Evolutionary conservation across 2,888 invertebrate species (phyloP).

Genomic region (Cephonodes hylas): DNA sequence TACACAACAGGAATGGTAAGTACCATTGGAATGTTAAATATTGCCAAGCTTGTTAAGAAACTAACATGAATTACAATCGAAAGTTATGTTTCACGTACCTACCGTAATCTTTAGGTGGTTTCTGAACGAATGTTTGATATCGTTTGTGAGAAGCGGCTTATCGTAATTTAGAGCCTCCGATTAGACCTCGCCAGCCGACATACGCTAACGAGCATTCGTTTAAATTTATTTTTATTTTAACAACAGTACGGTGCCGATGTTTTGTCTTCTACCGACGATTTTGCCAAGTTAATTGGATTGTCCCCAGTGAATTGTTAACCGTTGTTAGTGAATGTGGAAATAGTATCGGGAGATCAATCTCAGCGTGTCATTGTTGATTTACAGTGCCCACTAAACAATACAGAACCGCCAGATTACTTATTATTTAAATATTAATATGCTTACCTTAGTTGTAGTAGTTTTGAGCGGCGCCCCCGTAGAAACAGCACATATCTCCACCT

Average conservation of each 20-base stretch:
- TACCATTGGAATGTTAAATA: neutral
- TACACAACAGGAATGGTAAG: neutral
- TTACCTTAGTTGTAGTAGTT: slow-evolving; percentile 92
- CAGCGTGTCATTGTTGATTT: slow-evolving; percentile 19
- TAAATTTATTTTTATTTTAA: slow-evolving; percentile 70
- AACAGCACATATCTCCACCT: slow-evolving; percentile 92
- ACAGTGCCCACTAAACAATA: neutral
- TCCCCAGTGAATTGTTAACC: slow-evolving; percentile 47
- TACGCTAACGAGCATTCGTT: slow-evolving; percentile 77
- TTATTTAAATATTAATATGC: neutral
- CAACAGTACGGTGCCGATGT: slow-evolving; percentile 69
- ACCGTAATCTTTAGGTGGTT: slow-evolving; percentile 16
- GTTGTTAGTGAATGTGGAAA: slow-evolving; percentile 38
- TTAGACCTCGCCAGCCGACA: slow-evolving; percentile 71
- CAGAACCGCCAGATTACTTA: neutral
- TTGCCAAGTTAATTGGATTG: slow-evolving; percentile 72
- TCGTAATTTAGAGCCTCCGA: slow-evolving; percentile 78
- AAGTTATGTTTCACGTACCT: slow-evolving; percentile 60
- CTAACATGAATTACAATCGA: slow-evolving; percentile 50
- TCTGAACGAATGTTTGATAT: slow-evolving; percentile 65
- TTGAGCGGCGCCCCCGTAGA: slow-evolving; percentile 86
- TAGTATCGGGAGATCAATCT: slow-evolving; percentile 37
- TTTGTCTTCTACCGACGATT: slow-evolving; percentile 70
- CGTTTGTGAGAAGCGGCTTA: slow-evolving; percentile 69
- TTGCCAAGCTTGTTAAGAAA: slow-evolving; percentile 34